phyloP scores from a whole-genome alignment of 2,797 vertebrate genomes.

The Danio kyathit region DNA sequence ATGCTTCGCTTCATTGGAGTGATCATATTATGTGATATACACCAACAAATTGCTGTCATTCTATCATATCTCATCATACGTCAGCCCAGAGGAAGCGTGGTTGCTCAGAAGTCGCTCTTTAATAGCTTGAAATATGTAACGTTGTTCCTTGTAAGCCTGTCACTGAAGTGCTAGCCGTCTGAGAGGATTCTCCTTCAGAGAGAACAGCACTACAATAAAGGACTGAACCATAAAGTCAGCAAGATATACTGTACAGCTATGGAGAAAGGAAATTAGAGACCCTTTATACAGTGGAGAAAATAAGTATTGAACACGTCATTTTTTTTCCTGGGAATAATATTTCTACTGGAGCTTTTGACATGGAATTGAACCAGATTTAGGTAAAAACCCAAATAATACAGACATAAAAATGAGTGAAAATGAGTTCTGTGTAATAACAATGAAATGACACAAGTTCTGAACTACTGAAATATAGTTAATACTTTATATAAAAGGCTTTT shows the following conservation, averaged over 20 bases:
- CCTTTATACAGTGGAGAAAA: too few relatives aligned
- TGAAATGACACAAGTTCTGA: too few relatives aligned
- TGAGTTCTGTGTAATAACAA: too few relatives aligned
- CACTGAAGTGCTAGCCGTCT: not conserved
- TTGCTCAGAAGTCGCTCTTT: not conserved
- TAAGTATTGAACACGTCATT: too few relatives aligned
- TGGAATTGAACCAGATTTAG: too few relatives aligned
- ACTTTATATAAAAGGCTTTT: too few relatives aligned
- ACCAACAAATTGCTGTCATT: constrained; percentile 3
- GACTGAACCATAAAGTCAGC: not conserved
- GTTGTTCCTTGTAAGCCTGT: not conserved
- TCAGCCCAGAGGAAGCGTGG: not conserved
- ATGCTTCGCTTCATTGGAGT: not conserved
- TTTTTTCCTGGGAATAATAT: too few relatives aligned
- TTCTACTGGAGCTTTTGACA: too few relatives aligned
- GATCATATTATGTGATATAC: constrained; percentile 15
- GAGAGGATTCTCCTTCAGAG: not conserved
- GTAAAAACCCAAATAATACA: too few relatives aligned
- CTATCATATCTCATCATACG: constrained; percentile 10
- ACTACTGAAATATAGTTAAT: too few relatives aligned
- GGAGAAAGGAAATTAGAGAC: too few relatives aligned
- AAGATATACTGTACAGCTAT: not conserved
- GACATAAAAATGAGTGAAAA: too few relatives aligned
- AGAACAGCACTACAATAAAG: not conserved
- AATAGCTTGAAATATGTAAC: not conserved